Base-by-base conservation (phyloP, 2,888 invertebrate genomes). In the Epinotia ramella region DNA sequence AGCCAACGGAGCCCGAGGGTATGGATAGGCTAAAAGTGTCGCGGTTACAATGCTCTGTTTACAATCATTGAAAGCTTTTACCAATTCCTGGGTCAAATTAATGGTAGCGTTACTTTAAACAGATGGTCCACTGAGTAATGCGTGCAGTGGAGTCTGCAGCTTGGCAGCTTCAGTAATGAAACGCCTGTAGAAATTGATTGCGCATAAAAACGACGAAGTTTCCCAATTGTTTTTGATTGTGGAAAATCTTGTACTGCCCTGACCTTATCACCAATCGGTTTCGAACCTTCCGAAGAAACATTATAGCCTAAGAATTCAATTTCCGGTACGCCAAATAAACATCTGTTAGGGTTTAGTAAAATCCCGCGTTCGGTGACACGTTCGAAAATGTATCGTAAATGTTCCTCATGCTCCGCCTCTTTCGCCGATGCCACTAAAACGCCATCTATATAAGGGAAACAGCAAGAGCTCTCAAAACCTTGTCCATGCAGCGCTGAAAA, bases 41-140 rank as follows among this genome's bases (percentile, higher is more conserved):
- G 56, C 56, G n/a, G 5, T 56, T n/a, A n/a, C 56, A 56, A 56
- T 56, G n/a, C 56, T 56, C 56, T 56, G 56, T n/a, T 56, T 56
- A 18, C 56, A 28, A 56, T 7, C 3, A 18, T 56, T 56, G 6
- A 56, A 56, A 7, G 56, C 56, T 56, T 56, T 56, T 56, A n/a
- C 56, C n/a, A 18, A n/a, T 56, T 56, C 18, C 7, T 18, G 7
- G 56, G 18, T 18, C 56, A 18, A 56, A 18, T 7, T 56, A n/a
- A 18, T 56, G n/a, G 56, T 56, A n/a, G 16, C n/a, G 56, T 56
- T 56, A 6, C 56, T 56, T 56, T 56, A 16, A n/a, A 56, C 13
- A 49, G 13, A 13, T 49, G 13, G 13, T 13, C 13, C n/a, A n/a
- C n/a, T n/a, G n/a, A n/a, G n/a, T n/a, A n/a, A n/a, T n/a, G n/a